Conservation (phyloP, 2,888 invertebrate genomes). For the Hyposoter didymator region DNA sequence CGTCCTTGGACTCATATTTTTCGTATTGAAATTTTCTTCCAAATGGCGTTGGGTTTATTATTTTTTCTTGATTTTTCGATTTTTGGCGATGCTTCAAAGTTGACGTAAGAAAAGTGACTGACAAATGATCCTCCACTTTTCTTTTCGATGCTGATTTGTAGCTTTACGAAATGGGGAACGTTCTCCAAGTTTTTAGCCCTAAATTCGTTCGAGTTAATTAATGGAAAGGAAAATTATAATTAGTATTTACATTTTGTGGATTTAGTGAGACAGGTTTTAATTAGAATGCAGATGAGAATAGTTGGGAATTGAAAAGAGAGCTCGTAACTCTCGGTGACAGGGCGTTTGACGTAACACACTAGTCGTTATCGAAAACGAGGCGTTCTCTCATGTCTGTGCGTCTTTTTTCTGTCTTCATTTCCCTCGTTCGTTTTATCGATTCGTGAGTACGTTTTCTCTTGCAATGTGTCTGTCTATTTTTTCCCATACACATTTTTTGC, state of each 20-base stretch:
- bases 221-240: neutral
- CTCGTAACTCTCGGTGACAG: slow-evolving; percentile 59
- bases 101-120: neutral
- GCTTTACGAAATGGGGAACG: neutral
- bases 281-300: slow-evolving; percentile 1
- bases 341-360: slow-evolving; percentile 49
- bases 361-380: slow-evolving; percentile 61
- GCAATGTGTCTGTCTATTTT: neutral
- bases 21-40: neutral
- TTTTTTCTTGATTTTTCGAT: neutral
- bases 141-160: neutral
- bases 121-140: neutral
- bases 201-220: too few species aligned
- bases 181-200: neutral
- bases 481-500: neutral
- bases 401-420: slow-evolving; percentile 15
- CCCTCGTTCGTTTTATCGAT: slow-evolving; percentile 31
- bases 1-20: neutral
- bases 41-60: neutral
- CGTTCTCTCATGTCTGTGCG: slow-evolving; percentile 30
- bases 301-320: slow-evolving; percentile 15
- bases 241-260: neutral
- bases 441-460: neutral
- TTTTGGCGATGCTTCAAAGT: neutral
- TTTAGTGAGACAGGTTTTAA: neutral